Conservation (phyloP, 2,113 vertebrate genomes). For the Carassius carassius region DNA sequence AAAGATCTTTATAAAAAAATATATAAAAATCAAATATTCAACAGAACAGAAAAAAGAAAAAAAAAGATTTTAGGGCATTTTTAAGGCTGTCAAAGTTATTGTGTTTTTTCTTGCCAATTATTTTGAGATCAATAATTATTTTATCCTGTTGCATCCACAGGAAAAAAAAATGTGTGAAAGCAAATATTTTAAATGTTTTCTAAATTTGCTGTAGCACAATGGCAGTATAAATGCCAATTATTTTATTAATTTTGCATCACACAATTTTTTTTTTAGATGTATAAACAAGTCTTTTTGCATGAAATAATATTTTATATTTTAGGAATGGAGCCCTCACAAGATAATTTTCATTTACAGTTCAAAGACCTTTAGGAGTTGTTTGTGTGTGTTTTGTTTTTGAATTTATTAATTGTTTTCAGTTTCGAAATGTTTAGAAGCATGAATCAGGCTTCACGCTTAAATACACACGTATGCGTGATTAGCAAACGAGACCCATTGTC, state of each 20-base stretch:
- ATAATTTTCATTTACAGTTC: no score
- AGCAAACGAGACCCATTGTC: slow-evolving; percentile 20
- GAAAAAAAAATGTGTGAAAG: not conserved
- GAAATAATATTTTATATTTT: not conserved
- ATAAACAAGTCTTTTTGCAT: not conserved
- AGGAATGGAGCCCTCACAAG: not conserved
- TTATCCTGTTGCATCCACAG: not conserved
- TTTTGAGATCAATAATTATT: not conserved
- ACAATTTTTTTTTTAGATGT: no score
- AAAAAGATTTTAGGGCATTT: not conserved
- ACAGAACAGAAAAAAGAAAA: not conserved
- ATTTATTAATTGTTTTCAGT: not conserved
- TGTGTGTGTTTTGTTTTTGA: not conserved
- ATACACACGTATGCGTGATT: not conserved
- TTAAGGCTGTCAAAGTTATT: not conserved
- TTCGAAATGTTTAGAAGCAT: not conserved
- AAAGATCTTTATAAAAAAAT: no score
- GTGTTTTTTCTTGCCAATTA: not conserved
- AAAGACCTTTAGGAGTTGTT: no score
- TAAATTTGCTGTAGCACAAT: no score
- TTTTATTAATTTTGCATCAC: no score
- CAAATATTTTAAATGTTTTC: not conserved
- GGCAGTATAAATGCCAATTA: no score
- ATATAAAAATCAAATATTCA: not conserved
- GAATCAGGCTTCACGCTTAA: not conserved